Evolutionary conservation across 2,888 invertebrate genomes (phyloP), one percentile per base, ranked within the genome.

Genomic region (Aproaerema taeniolella): DNA sequence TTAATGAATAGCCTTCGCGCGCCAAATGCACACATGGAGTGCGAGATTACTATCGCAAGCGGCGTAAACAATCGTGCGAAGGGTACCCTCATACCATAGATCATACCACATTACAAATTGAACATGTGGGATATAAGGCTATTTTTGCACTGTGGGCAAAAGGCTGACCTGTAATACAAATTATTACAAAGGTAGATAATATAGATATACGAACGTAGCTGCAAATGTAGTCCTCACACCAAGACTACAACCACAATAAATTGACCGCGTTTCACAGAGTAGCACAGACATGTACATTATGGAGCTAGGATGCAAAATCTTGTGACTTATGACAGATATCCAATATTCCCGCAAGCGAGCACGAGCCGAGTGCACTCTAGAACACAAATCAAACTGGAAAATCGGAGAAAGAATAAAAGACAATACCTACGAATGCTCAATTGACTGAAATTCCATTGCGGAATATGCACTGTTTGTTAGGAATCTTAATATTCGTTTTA

Each of bases 291-390:
- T 60, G 58, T 61, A 60, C 62, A 68, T 71, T 73, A 69, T 67
- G 67, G 64, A 70, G 63, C 67, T 58, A 55, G 65, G 55, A 67
- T 71, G 66, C 67, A 58, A 67, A 74, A 71, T 74, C 73, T 73
- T 68, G 67, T 67, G 69, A 76, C 68, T 75, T 68, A 67, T 72
- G 77, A 77, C 77, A 74, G 69, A 77, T 76, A 78, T 76, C 74
- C 79, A 78, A 80, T 80, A 77, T 71, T 69, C 64, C 65, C 58
- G 64, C 70, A 70, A 58, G 42, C 20, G 34, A 25, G 43, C 47
- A 52, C 53, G 58, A 50, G 57, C 52, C 61, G 61, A 63, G 68
- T 71, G 75, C 68, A 70, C 71, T 73, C 65, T 71, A 68, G 69
- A 64, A 75, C 73, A 78, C 78, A 79, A 79, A 77, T 80, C 79